Evolutionary conservation across 2,888 invertebrate genomes (phyloP).

Genomic region (Euplagia quadripunctaria): DNA sequence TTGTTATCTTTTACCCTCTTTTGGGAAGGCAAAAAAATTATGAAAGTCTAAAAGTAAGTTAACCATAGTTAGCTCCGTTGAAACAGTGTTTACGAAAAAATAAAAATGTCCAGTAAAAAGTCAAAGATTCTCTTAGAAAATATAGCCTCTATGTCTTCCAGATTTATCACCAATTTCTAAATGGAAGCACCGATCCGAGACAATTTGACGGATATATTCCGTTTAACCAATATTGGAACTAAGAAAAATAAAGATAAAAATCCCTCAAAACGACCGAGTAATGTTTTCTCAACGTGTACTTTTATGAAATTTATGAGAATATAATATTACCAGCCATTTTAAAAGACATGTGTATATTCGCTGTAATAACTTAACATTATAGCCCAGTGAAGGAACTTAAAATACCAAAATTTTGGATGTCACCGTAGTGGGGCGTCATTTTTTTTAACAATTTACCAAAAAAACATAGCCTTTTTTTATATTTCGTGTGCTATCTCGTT

Average conservation of each 20-base stretch:
- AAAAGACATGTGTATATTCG: background rate
- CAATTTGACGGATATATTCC: conserved; percentile 20
- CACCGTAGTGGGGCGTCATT: no score
- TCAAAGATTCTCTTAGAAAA: conserved; percentile 19
- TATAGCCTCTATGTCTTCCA: conserved; percentile 30
- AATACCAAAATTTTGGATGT: no score
- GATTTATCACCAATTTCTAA: conserved; percentile 57
- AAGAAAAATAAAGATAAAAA: background rate
- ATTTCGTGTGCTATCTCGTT: no score
- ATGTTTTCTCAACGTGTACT: no score
- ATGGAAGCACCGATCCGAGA: conserved; percentile 37
- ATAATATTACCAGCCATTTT: background rate
- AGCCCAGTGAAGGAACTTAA: no score
- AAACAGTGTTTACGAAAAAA: background rate
- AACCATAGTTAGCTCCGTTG: background rate
- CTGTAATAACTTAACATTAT: background rate
- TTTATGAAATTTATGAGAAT: background rate
- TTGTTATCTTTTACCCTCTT: background rate
- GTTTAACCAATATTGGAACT: conserved; percentile 4
- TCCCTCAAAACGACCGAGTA: no score
- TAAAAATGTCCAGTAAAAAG: background rate
- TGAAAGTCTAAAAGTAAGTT: background rate
- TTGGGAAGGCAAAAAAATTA: no score
- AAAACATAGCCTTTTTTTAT: no score
- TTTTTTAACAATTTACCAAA: no score